phyloP scores from a whole-genome alignment of 2,888 invertebrate species.

The Pristionchus arcanus region DNA sequence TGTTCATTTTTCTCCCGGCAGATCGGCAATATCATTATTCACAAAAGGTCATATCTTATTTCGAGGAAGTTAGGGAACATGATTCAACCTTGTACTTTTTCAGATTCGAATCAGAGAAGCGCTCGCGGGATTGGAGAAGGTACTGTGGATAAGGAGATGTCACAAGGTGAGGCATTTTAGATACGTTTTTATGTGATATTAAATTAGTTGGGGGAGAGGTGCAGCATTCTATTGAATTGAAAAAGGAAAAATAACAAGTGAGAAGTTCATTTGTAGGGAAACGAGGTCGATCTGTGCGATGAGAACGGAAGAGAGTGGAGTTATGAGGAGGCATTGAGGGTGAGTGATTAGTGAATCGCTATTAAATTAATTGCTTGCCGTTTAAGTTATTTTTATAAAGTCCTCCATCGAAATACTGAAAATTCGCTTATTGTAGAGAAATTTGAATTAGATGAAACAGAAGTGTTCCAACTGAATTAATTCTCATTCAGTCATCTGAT shows the following conservation, averaged over 20 bases:
- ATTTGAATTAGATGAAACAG: background rate
- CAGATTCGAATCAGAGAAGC: background rate
- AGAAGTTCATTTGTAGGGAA: background rate
- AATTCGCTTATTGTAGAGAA: background rate
- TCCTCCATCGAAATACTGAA: too few relatives aligned
- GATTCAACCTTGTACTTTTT: background rate
- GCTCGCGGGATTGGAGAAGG: conserved; percentile 11
- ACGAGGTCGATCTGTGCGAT: conserved; percentile 5
- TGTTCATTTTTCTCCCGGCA: background rate
- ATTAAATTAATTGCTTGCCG: background rate
- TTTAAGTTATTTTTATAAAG: background rate
- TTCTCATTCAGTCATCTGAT: background rate
- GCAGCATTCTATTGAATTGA: background rate
- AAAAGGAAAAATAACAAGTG: background rate
- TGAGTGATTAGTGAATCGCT: background rate
- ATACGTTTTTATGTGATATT: background rate
- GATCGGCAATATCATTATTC: background rate
- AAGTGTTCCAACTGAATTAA: background rate
- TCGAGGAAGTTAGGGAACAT: background rate
- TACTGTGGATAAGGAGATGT: conserved; percentile 3
- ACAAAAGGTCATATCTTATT: background rate
- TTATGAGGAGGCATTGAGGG: conserved; percentile 40
- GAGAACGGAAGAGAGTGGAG: conserved; percentile 11
- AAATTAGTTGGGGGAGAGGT: background rate
- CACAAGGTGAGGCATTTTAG: background rate